Percentiles rank a stretch among this genome's conserved stretches.
Conservation (phyloP, 2,797 vertebrate genomes). For the Alosa sapidissima region DNA sequence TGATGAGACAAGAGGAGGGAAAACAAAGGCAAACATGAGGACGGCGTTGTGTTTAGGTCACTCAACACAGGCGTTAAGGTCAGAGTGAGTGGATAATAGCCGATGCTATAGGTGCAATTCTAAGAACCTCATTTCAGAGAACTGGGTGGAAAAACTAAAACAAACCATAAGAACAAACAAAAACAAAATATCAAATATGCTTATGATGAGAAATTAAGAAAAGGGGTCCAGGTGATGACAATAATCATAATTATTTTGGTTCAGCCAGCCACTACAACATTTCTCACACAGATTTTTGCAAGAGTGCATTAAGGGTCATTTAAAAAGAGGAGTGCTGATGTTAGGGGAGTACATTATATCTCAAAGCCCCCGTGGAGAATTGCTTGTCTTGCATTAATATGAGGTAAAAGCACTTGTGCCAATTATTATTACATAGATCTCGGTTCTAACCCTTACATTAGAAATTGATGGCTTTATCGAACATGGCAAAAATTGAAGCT, state of each 20-base stretch:
- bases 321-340: conserved; percentile 16
- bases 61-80: background rate
- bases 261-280: background rate
- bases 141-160: background rate
- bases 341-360: background rate
- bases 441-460: background rate
- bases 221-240: background rate
- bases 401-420: conserved; percentile 34
- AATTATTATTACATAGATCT: conserved; percentile 44
- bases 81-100: background rate
- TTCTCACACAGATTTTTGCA: background rate
- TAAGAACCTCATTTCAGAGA: background rate
- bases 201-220: background rate
- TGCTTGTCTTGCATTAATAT: conserved; percentile 18
- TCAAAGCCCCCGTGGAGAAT: background rate
- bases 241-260: background rate
- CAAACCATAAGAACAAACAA: background rate
- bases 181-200: background rate
- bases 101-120: background rate
- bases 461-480: background rate
- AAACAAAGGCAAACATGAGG: conserved; percentile 8
- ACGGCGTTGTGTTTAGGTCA: background rate
- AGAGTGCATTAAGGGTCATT: background rate
- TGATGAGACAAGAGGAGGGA: background rate
- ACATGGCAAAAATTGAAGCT: background rate